These are phyloP conservation scores for Solen grandis DNA, from an alignment of 1,140 invertebrate species.

Conservation along the genomic window DNA sequence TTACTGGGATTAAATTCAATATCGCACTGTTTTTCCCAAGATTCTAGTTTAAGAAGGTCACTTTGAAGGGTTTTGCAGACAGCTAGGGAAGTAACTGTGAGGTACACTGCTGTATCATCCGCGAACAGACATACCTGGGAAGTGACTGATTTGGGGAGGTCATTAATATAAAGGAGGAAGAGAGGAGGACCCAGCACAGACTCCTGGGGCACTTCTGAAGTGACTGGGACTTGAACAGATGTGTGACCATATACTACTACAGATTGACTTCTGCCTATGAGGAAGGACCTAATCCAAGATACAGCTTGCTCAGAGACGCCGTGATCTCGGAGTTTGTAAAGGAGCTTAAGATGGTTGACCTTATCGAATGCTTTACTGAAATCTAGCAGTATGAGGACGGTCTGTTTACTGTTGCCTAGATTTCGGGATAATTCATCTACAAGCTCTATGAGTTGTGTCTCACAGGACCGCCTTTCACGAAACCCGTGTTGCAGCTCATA, in stretches of 20 bases:
- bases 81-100: background rate
- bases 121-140: slow-evolving; percentile 6
- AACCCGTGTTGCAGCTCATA: slow-evolving; percentile 57
- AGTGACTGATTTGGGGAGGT: slow-evolving; percentile 30
- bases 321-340: slow-evolving; percentile 31
- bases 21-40: slow-evolving; percentile 11
- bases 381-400: slow-evolving; percentile 45
- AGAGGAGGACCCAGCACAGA: slow-evolving; percentile 54
- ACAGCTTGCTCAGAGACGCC: slow-evolving; percentile 28
- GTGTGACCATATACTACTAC: slow-evolving; percentile 27
- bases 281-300: slow-evolving; percentile 52
- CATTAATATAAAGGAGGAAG: slow-evolving; percentile 59
- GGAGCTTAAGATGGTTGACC: slow-evolving; percentile 45
- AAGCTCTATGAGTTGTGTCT: slow-evolving; percentile 45
- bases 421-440: slow-evolving; percentile 25
- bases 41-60: slow-evolving; percentile 29
- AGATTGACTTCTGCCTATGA: slow-evolving; percentile 43
- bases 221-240: slow-evolving; percentile 33
- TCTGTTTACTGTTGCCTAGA: background rate
- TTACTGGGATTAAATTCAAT: slow-evolving; percentile 41
- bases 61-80: slow-evolving; percentile 35
- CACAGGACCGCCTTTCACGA: slow-evolving; percentile 24
- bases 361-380: slow-evolving; percentile 57
- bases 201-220: slow-evolving; percentile 55
- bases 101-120: slow-evolving; percentile 11